Conservation (phyloP, 1,140 invertebrate genomes). For the Caerostris darwini region DNA sequence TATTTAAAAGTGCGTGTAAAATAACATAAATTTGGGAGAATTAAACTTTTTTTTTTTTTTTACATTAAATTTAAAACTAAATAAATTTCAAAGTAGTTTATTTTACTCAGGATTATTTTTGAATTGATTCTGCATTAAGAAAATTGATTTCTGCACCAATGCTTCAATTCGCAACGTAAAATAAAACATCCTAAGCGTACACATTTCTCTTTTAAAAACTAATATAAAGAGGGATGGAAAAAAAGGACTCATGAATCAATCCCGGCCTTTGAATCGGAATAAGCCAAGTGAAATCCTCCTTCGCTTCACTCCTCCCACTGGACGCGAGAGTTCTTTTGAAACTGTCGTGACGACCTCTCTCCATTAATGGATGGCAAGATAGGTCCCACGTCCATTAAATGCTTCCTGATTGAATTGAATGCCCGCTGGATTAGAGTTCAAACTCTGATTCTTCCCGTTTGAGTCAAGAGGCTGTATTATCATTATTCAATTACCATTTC, state of each 20-base stretch:
- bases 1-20: too few relatives aligned
- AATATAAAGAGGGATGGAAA: not conserved
- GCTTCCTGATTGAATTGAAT: slow-evolving; percentile 7
- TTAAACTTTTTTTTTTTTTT: too few relatives aligned
- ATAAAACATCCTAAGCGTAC: too few relatives aligned
- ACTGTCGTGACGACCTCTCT: slow-evolving; percentile 6
- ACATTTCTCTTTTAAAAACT: not conserved
- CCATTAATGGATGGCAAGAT: slow-evolving; percentile 4
- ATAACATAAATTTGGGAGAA: too few relatives aligned
- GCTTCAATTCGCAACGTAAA: too few relatives aligned
- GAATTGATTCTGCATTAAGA: too few relatives aligned
- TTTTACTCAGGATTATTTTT: too few relatives aligned
- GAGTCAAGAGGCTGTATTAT: not conserved
- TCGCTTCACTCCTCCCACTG: not conserved
- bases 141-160: too few relatives aligned
- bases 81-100: too few relatives aligned
- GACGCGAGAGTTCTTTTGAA: not conserved
- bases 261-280: not conserved
- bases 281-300: not conserved
- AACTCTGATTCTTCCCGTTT: not conserved
- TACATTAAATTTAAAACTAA: too few relatives aligned
- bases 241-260: not conserved
- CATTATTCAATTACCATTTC: slow-evolving; percentile 36
- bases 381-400: slow-evolving; percentile 28
- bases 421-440: not conserved